A percentile compares a stretch with the other conserved stretches of the same genome.
phyloP scores from a whole-genome alignment of 2,113 vertebrate species.

The Phalacrocorax carbo region DNA sequence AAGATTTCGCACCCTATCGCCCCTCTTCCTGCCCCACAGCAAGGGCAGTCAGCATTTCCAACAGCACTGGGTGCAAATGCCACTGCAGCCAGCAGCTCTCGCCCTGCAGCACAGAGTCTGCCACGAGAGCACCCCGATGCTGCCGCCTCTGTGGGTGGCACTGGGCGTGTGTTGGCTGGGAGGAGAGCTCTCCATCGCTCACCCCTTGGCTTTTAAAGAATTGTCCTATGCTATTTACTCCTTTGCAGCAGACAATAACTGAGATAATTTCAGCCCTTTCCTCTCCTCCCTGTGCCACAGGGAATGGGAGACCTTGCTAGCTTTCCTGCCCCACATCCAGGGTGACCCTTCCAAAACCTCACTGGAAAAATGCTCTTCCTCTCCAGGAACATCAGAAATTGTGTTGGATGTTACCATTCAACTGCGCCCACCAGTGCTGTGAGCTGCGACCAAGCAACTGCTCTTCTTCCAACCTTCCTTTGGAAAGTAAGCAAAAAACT shows the following conservation, averaged over 20 bases:
- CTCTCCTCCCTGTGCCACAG: not conserved
- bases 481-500: not conserved
- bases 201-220: not conserved
- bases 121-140: accelerated
- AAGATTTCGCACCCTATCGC: not conserved
- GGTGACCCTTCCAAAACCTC: not conserved
- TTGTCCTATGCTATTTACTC: not conserved
- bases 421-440: not conserved
- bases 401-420: not conserved
- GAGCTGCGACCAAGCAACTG: not conserved
- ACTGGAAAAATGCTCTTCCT: not conserved
- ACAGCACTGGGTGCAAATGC: not conserved
- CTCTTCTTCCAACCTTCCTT: not conserved
- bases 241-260: not conserved
- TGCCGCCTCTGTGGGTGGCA: not conserved
- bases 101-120: not conserved
- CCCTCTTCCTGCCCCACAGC: not conserved
- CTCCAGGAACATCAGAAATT: not conserved
- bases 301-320: not conserved
- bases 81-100: not conserved
- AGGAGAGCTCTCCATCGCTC: not conserved
- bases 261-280: not conserved
- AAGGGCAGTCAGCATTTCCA: not conserved
- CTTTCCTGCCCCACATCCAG: not conserved
- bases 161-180: too few species aligned